Percentiles rank a stretch among this genome's conserved stretches.
Conservation (phyloP, 2,888 invertebrate genomes). For the Eumacrocentrus americanus region DNA sequence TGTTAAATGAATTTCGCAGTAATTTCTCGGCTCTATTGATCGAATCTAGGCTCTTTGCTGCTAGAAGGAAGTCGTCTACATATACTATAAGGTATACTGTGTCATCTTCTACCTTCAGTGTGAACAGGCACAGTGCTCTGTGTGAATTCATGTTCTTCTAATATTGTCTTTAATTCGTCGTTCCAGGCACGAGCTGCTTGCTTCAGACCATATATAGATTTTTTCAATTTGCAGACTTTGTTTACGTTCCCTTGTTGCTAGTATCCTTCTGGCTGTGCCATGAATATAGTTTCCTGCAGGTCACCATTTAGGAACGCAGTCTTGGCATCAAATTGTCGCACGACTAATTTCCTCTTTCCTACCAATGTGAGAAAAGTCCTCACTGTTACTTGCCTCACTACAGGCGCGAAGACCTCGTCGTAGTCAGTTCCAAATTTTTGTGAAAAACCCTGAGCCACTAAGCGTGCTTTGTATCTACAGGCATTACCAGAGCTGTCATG, state of each 20-base stretch:
- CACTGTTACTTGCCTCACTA: slow-evolving; percentile 5
- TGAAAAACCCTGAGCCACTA: slow-evolving; percentile 8
- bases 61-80: too few relatives aligned
- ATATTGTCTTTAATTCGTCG: not conserved
- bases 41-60: too few relatives aligned
- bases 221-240: not conserved
- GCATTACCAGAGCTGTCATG: too few relatives aligned
- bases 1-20: too few relatives aligned
- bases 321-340: slow-evolving; percentile 12
- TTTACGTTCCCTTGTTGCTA: not conserved
- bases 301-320: slow-evolving; percentile 20
- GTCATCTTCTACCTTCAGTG: not conserved
- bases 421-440: slow-evolving; percentile 15
- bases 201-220: slow-evolving; percentile 12
- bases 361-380: not conserved
- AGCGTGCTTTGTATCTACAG: too few relatives aligned
- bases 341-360: not conserved
- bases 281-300: slow-evolving; percentile 14
- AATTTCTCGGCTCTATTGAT: too few relatives aligned
- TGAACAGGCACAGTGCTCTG: not conserved
- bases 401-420: slow-evolving; percentile 18
- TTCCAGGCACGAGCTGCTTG: slow-evolving; percentile 11
- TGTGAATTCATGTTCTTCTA: not conserved
- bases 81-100: too few relatives aligned
- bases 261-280: slow-evolving; percentile 9